Evolutionary conservation across 2,888 invertebrate genomes (phyloP).

Genomic region (Pheosia gnoma): DNA sequence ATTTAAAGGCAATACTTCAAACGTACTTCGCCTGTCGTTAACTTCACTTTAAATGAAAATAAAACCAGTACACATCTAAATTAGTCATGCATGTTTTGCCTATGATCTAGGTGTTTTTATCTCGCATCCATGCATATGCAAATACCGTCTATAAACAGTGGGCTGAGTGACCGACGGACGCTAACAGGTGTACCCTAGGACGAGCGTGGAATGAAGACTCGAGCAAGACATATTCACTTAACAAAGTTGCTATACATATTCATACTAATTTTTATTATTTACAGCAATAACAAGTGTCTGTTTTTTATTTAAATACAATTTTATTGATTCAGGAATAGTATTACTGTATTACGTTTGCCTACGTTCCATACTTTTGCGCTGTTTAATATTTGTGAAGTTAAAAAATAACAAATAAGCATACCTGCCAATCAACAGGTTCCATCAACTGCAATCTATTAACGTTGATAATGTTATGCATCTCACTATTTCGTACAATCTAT

Average conservation of each 20-base stretch:
- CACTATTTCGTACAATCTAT: too few relatives aligned
- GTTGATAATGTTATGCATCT: too few relatives aligned
- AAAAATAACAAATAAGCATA: too few relatives aligned
- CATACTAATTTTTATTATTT: constrained; percentile 23
- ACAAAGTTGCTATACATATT: constrained; percentile 35
- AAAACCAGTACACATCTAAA: constrained; percentile 44
- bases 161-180: constrained; percentile 41
- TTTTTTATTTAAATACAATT: not conserved
- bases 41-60: constrained; percentile 42
- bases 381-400: too few relatives aligned
- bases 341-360: too few relatives aligned
- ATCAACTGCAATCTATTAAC: too few relatives aligned
- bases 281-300: constrained; percentile 2
- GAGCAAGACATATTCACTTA: constrained; percentile 37
- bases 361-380: too few relatives aligned
- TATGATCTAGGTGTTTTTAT: constrained; percentile 63
- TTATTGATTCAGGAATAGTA: not conserved
- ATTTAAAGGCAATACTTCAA: not conserved
- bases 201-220: constrained; percentile 38
- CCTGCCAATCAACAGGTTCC: too few relatives aligned
- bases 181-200: constrained; percentile 55
- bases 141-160: constrained; percentile 61
- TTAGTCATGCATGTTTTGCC: constrained; percentile 63
- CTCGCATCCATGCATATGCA: constrained; percentile 63
- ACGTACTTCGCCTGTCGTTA: constrained; percentile 28